Conservation (phyloP, 1,140 invertebrate genomes). For the Pygmarrhopalites habei region DNA sequence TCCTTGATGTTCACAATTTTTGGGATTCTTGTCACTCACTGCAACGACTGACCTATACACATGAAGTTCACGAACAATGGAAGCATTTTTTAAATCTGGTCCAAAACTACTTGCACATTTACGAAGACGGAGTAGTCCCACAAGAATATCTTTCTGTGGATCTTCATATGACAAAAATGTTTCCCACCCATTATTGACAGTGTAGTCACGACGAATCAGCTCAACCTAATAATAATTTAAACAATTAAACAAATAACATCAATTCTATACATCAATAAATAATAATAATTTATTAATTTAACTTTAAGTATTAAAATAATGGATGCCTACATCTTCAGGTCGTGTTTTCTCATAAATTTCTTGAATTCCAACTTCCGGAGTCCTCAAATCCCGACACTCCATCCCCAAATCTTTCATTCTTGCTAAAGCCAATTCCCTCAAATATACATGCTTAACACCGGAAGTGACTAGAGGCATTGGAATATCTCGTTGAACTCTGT, state of each 20-base stretch:
- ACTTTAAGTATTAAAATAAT: constrained; percentile 27
- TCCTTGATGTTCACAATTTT: constrained; percentile 97
- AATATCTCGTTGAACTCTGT: constrained; percentile 96
- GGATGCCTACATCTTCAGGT: constrained; percentile 74
- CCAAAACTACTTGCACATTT: constrained; percentile 84
- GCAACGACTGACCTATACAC: constrained; percentile 98
- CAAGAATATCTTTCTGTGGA: constrained; percentile 92
- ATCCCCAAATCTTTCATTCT: constrained; percentile 95
- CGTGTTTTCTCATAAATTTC: constrained; percentile 96
- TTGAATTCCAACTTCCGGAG: constrained; percentile 97
- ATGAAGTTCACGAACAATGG: constrained; percentile 93
- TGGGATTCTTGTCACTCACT: constrained; percentile 84
- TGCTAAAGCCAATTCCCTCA: constrained; percentile 88
- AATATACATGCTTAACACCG: constrained; percentile 97
- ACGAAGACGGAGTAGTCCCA: constrained; percentile 84
- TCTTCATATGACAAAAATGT: constrained; percentile 98
- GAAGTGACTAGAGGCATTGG: constrained; percentile 98
- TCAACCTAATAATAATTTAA: constrained; percentile 56
- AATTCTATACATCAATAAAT: not conserved
- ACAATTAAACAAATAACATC: not conserved
- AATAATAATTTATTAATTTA: not conserved
- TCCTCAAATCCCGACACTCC: constrained; percentile 91
- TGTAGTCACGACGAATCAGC: constrained; percentile 89
- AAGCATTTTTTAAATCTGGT: constrained; percentile 75
- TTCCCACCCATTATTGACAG: constrained; percentile 96